phyloP scores from a whole-genome alignment of 2,888 invertebrate genomes.

The Orchestes rusci region DNA sequence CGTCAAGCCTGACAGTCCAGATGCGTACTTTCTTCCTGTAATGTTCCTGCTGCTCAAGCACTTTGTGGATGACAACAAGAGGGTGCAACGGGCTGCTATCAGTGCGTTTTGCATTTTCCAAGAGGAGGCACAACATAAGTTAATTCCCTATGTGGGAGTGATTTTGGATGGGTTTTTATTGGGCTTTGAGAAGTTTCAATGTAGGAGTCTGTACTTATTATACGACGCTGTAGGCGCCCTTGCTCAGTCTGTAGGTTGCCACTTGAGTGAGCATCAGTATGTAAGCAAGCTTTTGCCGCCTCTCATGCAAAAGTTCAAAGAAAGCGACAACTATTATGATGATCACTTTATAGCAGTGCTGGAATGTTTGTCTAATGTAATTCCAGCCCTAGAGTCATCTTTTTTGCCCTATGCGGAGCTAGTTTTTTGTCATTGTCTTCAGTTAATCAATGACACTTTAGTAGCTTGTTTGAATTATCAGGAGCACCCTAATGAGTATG shows the following conservation, averaged over 20 bases:
- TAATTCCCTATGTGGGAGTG: slow-evolving; percentile 63
- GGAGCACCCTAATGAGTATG: slow-evolving; percentile 58
- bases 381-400: slow-evolving; percentile 62
- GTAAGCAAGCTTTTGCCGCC: slow-evolving; percentile 66
- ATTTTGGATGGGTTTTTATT: slow-evolving; percentile 59
- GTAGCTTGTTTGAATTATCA: slow-evolving; percentile 55
- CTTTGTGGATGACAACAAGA: slow-evolving; percentile 65
- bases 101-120: slow-evolving; percentile 72
- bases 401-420: slow-evolving; percentile 69
- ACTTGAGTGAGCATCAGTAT: slow-evolving; percentile 60
- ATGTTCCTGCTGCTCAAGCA: slow-evolving; percentile 63
- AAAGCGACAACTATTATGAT: slow-evolving; percentile 65
- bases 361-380: slow-evolving; percentile 70
- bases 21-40: slow-evolving; percentile 58
- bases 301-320: slow-evolving; percentile 65
- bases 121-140: slow-evolving; percentile 66
- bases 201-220: slow-evolving; percentile 64
- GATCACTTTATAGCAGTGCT: slow-evolving; percentile 61
- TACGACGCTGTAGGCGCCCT: slow-evolving; percentile 73
- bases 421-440: slow-evolving; percentile 61
- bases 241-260: slow-evolving; percentile 65
- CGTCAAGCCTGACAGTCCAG: slow-evolving; percentile 46
- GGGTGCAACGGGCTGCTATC: slow-evolving; percentile 72
- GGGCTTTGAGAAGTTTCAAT: slow-evolving; percentile 61
- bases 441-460: slow-evolving; percentile 61